phyloP scores from a whole-genome alignment of 2,113 vertebrate species.

The Nibea coibor region DNA sequence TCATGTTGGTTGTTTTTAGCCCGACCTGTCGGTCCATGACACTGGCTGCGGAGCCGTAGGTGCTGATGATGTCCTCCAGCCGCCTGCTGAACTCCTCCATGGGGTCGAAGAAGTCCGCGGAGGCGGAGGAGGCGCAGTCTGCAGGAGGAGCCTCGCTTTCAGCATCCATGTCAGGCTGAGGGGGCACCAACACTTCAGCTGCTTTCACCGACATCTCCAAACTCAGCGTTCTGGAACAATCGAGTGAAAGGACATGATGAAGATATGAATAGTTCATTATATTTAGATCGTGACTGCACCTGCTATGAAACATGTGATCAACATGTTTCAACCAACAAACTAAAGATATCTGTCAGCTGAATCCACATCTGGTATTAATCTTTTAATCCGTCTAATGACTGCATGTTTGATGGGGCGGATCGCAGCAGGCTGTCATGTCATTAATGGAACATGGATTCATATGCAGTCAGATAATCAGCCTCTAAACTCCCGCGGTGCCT shows the following conservation, averaged over 20 bases:
- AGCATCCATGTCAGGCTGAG: background rate
- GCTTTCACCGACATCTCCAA: slow-evolving; percentile 71
- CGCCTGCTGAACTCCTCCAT: slow-evolving; percentile 87
- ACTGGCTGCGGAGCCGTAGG: slow-evolving; percentile 80
- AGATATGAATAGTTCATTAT: too few relatives aligned
- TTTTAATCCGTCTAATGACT: background rate
- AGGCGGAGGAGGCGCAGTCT: background rate
- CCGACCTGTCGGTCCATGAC: slow-evolving; percentile 72
- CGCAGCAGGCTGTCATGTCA: background rate
- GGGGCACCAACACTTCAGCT: slow-evolving; percentile 43
- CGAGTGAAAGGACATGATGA: background rate
- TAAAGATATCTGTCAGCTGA: background rate
- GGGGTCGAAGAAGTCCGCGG: slow-evolving; percentile 46
- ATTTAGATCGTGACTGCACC: too few relatives aligned
- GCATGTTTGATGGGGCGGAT: background rate
- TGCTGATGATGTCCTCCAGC: slow-evolving; percentile 92
- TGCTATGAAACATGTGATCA: background rate
- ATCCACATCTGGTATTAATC: background rate
- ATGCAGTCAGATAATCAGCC: background rate
- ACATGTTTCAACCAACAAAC: background rate
- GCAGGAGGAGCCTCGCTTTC: background rate
- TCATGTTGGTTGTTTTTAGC: background rate
- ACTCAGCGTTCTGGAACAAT: background rate
- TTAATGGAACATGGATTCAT: background rate
- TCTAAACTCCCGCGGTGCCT: background rate